Evolutionary conservation across 2,113 vertebrate genomes (phyloP), one percentile per base, ranked within the genome.

Genomic region (Colaptes auratus): DNA sequence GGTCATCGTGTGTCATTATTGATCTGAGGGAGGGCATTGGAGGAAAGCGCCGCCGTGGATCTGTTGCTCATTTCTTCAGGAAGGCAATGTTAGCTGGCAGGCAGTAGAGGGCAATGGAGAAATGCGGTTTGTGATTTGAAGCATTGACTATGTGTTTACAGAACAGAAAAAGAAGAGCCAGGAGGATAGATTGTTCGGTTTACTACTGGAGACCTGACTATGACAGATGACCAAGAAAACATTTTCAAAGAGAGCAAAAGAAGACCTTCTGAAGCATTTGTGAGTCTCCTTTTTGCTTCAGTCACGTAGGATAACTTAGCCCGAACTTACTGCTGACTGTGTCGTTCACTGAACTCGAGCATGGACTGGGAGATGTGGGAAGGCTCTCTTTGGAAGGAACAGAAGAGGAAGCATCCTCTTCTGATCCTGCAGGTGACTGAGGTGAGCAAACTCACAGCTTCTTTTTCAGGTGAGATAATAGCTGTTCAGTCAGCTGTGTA

Each of bases 41-140:
- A 60, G 66, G 71, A 82, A 36, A 78, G 69, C 50, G 4, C 27
- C 27, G n/a, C 23, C 10, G 78, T 31, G 10, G 3, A 46, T 88
- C 67, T 80, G 46, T 50, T 78, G 84, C 90, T 86, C 21, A 48
- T 79, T 83, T 83, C 69, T 39, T 73, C 72, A 10, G 85, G 35
- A 77, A 75, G 46, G 88, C 81, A 63, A 30, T 66, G 65, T 9
- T 67, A 60, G 71, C 27, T 53, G 2, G 82, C 76, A 89, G 95
- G 92, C 96, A 89, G 92, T 74, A 97, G 96, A 97, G 94, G 96
- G 96, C 96, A 97, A 92, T 91, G 93, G 92, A 92, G 96, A 96
- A 96, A 88, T 95, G 66, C 74, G 27, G 72, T 96, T 93, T 77
- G 89, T 77, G 82, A 24, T 93, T 92, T 86, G 87, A 94, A 93